Evolutionary conservation across 2,113 vertebrate species (phyloP).

Genomic region (Oreochromis spilurus): DNA sequence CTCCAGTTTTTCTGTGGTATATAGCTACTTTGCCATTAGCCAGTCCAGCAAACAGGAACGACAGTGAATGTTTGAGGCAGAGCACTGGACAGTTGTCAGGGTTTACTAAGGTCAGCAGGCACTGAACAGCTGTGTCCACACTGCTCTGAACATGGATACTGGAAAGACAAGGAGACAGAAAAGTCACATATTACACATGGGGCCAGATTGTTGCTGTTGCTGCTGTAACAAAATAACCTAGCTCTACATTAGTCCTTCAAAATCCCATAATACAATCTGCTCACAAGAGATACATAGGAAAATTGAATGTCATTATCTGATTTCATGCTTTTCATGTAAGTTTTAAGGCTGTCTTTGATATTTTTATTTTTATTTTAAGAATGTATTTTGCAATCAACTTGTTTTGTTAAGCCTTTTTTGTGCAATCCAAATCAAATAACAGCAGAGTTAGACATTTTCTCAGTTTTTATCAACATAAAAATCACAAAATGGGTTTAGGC

Average conservation of each 20-base stretch:
- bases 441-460: background rate
- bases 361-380: background rate
- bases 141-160: conserved; percentile 42
- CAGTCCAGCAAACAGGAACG: conserved; percentile 36
- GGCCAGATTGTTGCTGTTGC: background rate
- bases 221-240: background rate
- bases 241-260: background rate
- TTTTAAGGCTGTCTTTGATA: background rate
- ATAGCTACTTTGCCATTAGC: conserved; percentile 23
- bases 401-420: background rate
- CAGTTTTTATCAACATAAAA: background rate
- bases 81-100: conserved; percentile 15
- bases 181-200: background rate
- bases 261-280: background rate
- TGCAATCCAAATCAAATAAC: background rate
- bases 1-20: conserved; percentile 12
- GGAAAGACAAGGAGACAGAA: background rate
- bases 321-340: background rate
- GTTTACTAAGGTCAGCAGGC: conserved; percentile 14
- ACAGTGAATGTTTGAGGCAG: conserved; percentile 13
- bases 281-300: background rate
- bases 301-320: background rate
- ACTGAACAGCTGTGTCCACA: conserved; percentile 39
- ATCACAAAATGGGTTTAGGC: background rate
- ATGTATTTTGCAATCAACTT: background rate